phyloP scores from a whole-genome alignment of 2,888 invertebrate species.

The Bugulina stolonifera region DNA sequence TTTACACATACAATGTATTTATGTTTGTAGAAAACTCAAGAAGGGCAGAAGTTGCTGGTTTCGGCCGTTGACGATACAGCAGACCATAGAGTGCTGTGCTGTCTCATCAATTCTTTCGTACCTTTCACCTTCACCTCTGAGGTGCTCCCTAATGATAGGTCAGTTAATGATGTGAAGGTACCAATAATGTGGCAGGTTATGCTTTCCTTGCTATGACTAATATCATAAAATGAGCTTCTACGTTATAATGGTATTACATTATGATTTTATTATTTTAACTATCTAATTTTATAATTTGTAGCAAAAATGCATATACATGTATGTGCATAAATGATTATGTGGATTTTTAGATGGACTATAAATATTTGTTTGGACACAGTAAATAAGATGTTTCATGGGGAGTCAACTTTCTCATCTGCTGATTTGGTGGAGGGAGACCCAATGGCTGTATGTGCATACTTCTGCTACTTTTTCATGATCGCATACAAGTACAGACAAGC shows the following conservation, averaged over 20 bases:
- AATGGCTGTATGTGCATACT: slow-evolving; percentile 47
- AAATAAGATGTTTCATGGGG: slow-evolving; percentile 48
- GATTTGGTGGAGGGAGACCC: slow-evolving; percentile 49
- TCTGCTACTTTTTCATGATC: slow-evolving; percentile 50
- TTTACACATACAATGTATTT: no score
- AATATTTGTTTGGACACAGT: slow-evolving; percentile 44
- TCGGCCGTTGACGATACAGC: slow-evolving; percentile 48
- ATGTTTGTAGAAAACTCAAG: slow-evolving; percentile 42
- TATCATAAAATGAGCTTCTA: no score
- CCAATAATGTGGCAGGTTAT: no score
- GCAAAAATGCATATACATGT: no score
- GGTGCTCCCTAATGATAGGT: slow-evolving; percentile 51
- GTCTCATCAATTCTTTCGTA: slow-evolving; percentile 49
- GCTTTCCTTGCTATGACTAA: no score
- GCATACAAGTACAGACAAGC: slow-evolving; percentile 50
- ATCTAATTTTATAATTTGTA: no score
- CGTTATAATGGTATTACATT: no score
- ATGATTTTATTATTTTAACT: no score
- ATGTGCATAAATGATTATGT: no score
- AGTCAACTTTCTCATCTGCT: slow-evolving; percentile 48
- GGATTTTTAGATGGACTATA: slow-evolving; percentile 48
- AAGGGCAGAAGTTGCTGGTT: slow-evolving; percentile 39
- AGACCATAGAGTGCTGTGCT: slow-evolving; percentile 50
- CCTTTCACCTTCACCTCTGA: slow-evolving; percentile 51
- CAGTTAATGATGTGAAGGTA: no score